phyloP scores from a whole-genome alignment of 92 coral and sea anemone species.

The Parazoanthus swiftii region DNA sequence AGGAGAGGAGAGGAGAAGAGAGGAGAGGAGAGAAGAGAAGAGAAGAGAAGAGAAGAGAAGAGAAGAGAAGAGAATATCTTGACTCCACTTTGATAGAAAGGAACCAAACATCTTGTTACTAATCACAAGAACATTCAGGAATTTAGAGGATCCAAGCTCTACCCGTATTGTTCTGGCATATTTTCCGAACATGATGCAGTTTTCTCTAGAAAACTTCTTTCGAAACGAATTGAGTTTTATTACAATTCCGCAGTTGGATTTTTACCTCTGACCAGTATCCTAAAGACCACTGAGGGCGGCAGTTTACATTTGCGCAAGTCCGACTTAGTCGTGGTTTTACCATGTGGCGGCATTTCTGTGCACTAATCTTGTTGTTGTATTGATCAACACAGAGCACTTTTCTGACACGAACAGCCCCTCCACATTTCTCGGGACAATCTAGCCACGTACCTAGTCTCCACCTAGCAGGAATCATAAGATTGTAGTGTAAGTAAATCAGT shows the following conservation, averaged over 20 bases:
- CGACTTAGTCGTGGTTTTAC: constrained; percentile 38
- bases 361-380: constrained; percentile 34
- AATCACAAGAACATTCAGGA: too few species aligned
- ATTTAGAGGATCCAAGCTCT: too few species aligned
- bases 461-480: constrained; percentile 17
- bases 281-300: constrained; percentile 53
- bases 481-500: too few species aligned
- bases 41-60: too few species aligned
- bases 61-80: too few species aligned
- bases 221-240: too few species aligned
- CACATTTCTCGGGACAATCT: constrained; percentile 51
- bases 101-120: too few species aligned
- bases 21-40: too few species aligned
- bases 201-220: too few species aligned
- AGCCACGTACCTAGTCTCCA: constrained; percentile 53
- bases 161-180: not conserved
- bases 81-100: too few species aligned
- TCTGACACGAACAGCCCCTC: constrained; percentile 46
- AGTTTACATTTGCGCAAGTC: constrained; percentile 47
- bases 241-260: not conserved
- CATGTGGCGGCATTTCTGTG: constrained; percentile 44
- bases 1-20: too few species aligned
- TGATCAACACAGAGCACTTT: constrained; percentile 42
- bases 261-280: constrained; percentile 65
- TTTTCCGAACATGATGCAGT: not conserved